Conservation (phyloP, 2,888 invertebrate genomes). For the Meloe dianella region DNA sequence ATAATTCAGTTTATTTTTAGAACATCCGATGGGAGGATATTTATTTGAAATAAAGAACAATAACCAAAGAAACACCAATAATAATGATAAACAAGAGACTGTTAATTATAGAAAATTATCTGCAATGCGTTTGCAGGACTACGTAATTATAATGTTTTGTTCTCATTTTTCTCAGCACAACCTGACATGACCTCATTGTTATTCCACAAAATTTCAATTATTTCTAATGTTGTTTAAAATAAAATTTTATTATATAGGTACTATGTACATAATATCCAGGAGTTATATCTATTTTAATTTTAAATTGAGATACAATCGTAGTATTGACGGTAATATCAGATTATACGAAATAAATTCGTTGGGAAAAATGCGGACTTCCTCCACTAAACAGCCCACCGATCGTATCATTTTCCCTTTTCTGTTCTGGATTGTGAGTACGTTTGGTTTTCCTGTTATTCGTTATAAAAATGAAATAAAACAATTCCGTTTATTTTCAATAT, state of each 20-base stretch:
- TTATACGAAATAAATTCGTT: background rate
- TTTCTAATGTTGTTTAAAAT: background rate
- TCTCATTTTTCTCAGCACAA: background rate
- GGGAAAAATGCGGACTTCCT: background rate
- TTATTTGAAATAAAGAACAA: too few species aligned
- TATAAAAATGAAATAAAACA: slow-evolving; percentile 27
- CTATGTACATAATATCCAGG: too few species aligned
- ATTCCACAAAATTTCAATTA: background rate
- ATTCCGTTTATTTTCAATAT: slow-evolving; percentile 53
- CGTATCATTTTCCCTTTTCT: background rate
- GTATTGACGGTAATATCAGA: too few species aligned
- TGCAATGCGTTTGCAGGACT: background rate
- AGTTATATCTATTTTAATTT: too few species aligned
- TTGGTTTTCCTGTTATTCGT: background rate
- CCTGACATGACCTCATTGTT: background rate
- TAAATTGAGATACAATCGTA: too few species aligned
- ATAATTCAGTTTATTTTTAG: too few species aligned
- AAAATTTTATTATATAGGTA: too few species aligned
- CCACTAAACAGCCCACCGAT: background rate
- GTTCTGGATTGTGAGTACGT: too few species aligned
- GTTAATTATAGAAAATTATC: background rate
- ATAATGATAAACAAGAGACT: background rate
- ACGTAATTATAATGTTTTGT: background rate
- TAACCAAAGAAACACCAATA: background rate
- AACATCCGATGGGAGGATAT: too few species aligned